Evolutionary conservation across 1,140 invertebrate species (phyloP).

Genomic region (Nilaparvata lugens): DNA sequence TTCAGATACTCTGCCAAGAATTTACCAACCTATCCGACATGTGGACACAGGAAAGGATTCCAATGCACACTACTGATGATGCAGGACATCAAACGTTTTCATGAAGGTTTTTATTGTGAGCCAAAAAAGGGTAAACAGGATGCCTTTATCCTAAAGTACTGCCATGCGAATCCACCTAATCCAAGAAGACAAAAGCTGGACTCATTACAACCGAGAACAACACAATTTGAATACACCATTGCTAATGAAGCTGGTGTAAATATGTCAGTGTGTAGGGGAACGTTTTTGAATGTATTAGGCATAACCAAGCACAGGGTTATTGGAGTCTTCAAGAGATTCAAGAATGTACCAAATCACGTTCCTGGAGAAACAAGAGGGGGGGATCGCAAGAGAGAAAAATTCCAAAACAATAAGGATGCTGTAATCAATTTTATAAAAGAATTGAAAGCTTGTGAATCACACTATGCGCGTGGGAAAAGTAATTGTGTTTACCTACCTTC

Average conservation of each 20-base stretch:
- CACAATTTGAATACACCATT: background rate
- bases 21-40: too few species aligned
- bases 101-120: too few species aligned
- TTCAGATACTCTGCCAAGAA: too few species aligned
- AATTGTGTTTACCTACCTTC: background rate
- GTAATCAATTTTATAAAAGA: background rate
- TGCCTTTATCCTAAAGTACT: too few species aligned
- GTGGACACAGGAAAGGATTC: too few species aligned
- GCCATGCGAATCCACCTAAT: too few species aligned
- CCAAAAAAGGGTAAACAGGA: too few species aligned
- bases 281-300: background rate
- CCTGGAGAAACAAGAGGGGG: background rate
- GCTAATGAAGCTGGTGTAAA: conserved; percentile 1
- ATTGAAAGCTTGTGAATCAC: conserved; percentile 1
- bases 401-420: background rate
- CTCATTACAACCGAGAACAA: background rate
- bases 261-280: background rate
- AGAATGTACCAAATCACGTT: background rate
- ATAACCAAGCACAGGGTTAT: background rate
- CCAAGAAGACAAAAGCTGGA: too few species aligned
- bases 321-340: background rate
- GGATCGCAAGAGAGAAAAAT: background rate
- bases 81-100: too few species aligned
- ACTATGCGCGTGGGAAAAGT: background rate
- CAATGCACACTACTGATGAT: too few species aligned